Conservation (phyloP, 2,888 invertebrate genomes). For the Amorpha juglandis region DNA sequence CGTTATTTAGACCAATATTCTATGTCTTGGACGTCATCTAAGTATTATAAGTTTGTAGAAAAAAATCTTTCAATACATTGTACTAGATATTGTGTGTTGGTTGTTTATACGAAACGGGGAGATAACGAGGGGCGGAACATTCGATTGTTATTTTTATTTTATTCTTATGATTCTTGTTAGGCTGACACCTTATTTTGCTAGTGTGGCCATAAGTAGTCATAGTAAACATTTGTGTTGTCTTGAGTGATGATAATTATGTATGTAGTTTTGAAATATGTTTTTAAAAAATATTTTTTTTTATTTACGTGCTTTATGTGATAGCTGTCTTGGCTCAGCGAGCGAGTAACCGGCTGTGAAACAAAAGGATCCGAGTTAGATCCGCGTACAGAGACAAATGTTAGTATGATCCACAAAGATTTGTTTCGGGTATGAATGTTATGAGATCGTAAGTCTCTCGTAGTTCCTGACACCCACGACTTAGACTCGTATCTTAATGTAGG, state of each 20-base stretch:
- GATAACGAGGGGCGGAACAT: constrained; percentile 64
- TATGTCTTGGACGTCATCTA: neutral
- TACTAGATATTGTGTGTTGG: constrained; percentile 5
- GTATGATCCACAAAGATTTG: no score
- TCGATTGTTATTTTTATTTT: constrained; percentile 65
- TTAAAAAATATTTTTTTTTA: no score
- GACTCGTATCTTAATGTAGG: no score
- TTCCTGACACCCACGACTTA: no score
- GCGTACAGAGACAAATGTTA: no score
- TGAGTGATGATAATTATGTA: no score
- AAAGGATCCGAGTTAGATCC: no score
- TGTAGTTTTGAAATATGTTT: no score
- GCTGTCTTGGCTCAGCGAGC: no score
- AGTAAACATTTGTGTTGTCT: constrained; percentile 26
- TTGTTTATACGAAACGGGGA: constrained; percentile 52
- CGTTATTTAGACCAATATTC: neutral
- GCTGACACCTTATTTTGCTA: constrained; percentile 52
- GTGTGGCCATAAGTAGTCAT: constrained; percentile 30
- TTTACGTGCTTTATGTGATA: neutral
- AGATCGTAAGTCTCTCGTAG: no score
- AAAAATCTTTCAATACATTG: constrained; percentile 13
- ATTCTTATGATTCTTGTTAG: constrained; percentile 66
- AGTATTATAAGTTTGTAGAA: neutral
- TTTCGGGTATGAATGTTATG: no score
- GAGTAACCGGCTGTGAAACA: no score